Evolutionary conservation across 2,797 vertebrate genomes (phyloP).

Genomic region (Chrosomus eos): DNA sequence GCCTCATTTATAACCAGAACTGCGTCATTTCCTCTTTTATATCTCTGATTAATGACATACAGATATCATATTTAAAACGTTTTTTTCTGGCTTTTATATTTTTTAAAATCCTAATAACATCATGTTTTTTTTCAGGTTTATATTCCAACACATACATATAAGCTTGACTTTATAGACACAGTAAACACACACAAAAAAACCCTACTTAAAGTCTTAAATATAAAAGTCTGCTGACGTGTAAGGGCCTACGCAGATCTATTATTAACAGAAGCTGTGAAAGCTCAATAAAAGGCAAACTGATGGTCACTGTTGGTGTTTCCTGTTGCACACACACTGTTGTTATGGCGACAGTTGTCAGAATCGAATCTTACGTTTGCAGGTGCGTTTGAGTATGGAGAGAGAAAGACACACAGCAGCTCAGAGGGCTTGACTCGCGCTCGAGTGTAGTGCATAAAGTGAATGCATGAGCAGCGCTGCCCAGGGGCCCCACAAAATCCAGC

Average conservation of each 20-base stretch:
- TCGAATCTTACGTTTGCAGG: no score
- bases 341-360: no score
- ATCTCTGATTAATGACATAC: background rate
- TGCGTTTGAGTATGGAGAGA: no score
- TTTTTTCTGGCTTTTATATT: background rate
- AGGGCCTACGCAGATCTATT: no score
- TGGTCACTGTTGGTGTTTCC: background rate
- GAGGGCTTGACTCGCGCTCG: no score
- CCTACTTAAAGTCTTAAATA: background rate
- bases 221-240: background rate
- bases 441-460: no score
- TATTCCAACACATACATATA: background rate
- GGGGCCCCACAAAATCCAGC: no score
- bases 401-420: no score
- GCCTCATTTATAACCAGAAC: background rate
- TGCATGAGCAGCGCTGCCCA: no score
- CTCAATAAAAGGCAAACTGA: background rate
- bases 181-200: background rate
- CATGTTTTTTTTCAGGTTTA: background rate
- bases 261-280: background rate
- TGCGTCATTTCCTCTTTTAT: background rate
- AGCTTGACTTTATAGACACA: background rate
- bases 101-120: background rate
- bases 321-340: no score
- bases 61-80: background rate